Percentiles rank a stretch among this genome's conserved stretches.
These are phyloP conservation scores for Cyprinodon brontotheroides DNA, from an alignment of 2,113 vertebrate species.

Conservation along the genomic window DNA sequence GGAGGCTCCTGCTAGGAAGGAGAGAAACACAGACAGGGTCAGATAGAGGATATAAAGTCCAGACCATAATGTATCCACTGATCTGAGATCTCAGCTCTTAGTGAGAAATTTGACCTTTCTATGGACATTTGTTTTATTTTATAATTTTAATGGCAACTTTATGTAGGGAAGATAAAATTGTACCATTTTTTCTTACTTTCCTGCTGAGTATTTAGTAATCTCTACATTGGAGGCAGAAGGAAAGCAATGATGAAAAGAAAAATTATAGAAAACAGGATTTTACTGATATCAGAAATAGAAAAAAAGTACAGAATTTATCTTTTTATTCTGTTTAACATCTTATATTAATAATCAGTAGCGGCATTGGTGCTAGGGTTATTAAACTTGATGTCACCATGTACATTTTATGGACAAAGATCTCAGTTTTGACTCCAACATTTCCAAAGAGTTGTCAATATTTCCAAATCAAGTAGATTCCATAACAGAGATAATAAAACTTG, in stretches of 20 bases:
- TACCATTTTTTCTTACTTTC: background rate
- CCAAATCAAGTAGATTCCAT: background rate
- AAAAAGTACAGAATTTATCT: background rate
- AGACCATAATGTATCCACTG: background rate
- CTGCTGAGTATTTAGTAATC: background rate
- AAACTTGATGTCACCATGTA: background rate
- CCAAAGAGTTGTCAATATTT: background rate
- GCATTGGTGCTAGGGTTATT: background rate
- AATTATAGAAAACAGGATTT: background rate
- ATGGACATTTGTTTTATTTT: background rate
- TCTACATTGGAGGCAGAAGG: background rate
- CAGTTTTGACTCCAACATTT: background rate
- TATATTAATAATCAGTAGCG: background rate
- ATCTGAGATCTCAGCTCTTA: background rate
- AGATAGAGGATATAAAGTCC: background rate
- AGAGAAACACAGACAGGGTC: slow-evolving; percentile 17
- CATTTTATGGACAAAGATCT: background rate
- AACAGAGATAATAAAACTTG: background rate
- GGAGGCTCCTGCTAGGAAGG: slow-evolving; percentile 89
- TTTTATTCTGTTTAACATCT: background rate
- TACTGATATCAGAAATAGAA: background rate
- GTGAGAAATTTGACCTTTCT: background rate
- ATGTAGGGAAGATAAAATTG: no score
- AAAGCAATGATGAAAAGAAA: background rate
- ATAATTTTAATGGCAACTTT: no score